Percentiles rank a stretch among this genome's conserved stretches.
Evolutionary conservation across 2,113 vertebrate genomes (phyloP).

Genomic region (Phalacrocorax aristotelis): DNA sequence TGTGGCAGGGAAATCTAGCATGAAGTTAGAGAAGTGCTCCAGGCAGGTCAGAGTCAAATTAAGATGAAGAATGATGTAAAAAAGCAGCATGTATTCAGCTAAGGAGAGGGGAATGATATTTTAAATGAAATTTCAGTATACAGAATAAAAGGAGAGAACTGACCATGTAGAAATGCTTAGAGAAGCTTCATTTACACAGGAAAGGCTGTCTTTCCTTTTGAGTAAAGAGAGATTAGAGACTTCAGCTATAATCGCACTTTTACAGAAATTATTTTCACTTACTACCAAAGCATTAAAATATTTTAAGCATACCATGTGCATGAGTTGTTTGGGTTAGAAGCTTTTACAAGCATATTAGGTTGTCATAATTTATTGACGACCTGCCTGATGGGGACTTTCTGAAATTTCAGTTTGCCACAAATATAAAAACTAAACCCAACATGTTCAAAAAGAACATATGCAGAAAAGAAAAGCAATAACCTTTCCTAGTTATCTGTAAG

Average conservation of each 20-base stretch:
- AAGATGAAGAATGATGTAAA: not conserved
- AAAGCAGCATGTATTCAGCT: not conserved
- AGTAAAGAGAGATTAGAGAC: not conserved
- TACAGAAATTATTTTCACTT: not conserved
- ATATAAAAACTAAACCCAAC: not conserved
- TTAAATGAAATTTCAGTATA: not conserved
- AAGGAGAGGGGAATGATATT: not conserved
- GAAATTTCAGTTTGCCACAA: not conserved
- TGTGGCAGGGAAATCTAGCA: not conserved
- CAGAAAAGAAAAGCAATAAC: not conserved
- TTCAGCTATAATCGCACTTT: not conserved
- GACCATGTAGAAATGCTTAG: not conserved
- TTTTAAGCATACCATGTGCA: not conserved
- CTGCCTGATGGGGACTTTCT: not conserved
- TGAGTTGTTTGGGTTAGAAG: not conserved
- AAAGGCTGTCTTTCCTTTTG: not conserved
- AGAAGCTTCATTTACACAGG: not conserved
- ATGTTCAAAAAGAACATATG: not conserved
- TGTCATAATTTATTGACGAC: not conserved
- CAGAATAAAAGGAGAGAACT: not conserved
- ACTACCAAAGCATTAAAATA: not conserved
- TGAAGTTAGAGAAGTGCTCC: not conserved
- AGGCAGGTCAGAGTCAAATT: not conserved
- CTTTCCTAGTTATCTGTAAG: not conserved
- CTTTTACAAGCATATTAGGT: not conserved